Conservation (phyloP, 2,797 vertebrate genomes). For the Acipenser ruthenus region DNA sequence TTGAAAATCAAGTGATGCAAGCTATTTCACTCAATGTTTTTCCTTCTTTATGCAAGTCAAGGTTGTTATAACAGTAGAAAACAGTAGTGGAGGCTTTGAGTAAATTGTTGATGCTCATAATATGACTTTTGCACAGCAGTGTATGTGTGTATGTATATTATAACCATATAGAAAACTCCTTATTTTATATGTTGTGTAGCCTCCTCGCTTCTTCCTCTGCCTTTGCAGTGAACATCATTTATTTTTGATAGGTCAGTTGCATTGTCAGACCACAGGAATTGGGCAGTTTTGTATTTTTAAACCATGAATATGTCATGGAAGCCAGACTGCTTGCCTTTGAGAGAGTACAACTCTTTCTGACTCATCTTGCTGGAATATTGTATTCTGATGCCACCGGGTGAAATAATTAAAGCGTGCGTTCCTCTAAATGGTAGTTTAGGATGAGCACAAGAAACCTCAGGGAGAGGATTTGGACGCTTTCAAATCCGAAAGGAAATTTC, state of each 20-base stretch:
- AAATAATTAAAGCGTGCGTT: background rate
- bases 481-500: conserved; percentile 3
- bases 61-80: too few species aligned
- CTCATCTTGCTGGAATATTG: background rate
- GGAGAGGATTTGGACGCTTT: conserved; percentile 1
- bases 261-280: background rate
- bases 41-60: too few species aligned
- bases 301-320: too few species aligned
- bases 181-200: too few species aligned
- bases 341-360: background rate
- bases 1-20: too few species aligned
- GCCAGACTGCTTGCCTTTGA: background rate
- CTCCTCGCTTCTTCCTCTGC: too few species aligned
- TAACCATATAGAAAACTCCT: too few species aligned
- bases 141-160: too few species aligned
- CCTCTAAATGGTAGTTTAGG: background rate
- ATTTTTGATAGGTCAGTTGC: background rate
- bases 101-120: too few species aligned
- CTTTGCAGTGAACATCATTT: background rate
- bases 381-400: background rate
- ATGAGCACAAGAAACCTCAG: background rate
- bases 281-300: too few species aligned
- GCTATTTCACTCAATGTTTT: too few species aligned
- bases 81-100: too few species aligned
- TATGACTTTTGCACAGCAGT: background rate